These are phyloP conservation scores for Pterostichus madidus DNA, from an alignment of 2,888 invertebrate species.

Conservation along the genomic window DNA sequence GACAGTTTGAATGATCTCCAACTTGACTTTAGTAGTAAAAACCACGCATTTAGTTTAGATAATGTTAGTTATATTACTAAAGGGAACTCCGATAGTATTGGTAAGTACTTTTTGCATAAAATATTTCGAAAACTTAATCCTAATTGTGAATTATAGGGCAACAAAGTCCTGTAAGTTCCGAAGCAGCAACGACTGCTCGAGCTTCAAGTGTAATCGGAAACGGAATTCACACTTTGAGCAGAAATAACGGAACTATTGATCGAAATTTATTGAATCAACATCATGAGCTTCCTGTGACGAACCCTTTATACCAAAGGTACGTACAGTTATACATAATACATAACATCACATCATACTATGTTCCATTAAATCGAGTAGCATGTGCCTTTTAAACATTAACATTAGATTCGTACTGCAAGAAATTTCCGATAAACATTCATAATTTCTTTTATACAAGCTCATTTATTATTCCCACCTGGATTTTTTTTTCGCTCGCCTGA, in stretches of 20 bases:
- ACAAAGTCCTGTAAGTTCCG: constrained; percentile 90
- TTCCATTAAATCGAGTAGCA: no score
- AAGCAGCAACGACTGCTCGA: constrained; percentile 90
- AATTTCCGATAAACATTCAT: no score
- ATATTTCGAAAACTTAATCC: background rate
- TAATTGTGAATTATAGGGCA: constrained; percentile 78
- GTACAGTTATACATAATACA: constrained; percentile 63
- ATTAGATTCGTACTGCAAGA: no score
- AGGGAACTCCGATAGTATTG: constrained; percentile 76
- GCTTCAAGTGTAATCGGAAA: constrained; percentile 82
- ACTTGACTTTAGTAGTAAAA: constrained; percentile 91
- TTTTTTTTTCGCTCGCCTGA: no score
- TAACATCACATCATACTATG: no score
- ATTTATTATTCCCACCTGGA: no score
- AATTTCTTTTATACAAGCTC: no score
- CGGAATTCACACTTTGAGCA: constrained; percentile 75
- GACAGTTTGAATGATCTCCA: constrained; percentile 89
- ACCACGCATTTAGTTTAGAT: constrained; percentile 92
- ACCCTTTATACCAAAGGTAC: constrained; percentile 83
- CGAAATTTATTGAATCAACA: constrained; percentile 71
- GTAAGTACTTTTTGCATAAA: constrained; percentile 70
- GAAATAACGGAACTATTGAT: constrained; percentile 77
- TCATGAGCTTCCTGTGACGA: constrained; percentile 82
- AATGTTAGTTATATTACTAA: constrained; percentile 93
- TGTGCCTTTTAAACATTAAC: no score